phyloP scores from a whole-genome alignment of 2,888 invertebrate species.

The Adineta ricciae region DNA sequence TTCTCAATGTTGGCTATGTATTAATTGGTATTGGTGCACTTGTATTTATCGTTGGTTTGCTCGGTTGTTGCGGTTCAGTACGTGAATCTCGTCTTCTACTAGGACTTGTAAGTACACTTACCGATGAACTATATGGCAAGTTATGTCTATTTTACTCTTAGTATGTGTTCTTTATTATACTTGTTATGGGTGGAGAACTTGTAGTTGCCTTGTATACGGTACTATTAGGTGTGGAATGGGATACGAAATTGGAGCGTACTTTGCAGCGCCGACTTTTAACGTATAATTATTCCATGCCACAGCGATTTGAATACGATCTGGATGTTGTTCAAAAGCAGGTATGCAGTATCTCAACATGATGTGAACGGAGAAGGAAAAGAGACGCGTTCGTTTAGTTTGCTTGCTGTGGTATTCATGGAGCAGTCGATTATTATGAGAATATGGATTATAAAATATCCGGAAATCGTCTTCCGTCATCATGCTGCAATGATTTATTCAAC shows the following conservation, averaged over 20 bases:
- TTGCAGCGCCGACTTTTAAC: neutral
- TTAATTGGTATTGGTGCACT: conserved; percentile 54
- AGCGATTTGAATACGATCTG: neutral
- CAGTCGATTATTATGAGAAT: neutral
- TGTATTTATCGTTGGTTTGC: conserved; percentile 55
- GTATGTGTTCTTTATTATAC: conserved; percentile 44
- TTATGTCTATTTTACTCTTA: conserved; percentile 37
- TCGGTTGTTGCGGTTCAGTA: conserved; percentile 57
- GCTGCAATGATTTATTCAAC: neutral
- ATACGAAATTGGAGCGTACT: neutral
- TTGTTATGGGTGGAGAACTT: conserved; percentile 43
- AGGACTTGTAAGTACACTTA: conserved; percentile 51
- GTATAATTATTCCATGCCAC: neutral
- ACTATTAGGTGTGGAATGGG: conserved; percentile 16
- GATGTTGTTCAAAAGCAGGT: neutral
- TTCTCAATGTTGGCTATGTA: conserved; percentile 53
- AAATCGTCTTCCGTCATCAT: neutral
- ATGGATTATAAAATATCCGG: neutral
- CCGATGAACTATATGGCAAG: too few species aligned
- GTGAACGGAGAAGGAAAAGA: neutral
- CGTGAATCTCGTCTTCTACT: conserved; percentile 53
- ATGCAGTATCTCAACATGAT: neutral
- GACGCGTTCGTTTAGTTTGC: neutral
- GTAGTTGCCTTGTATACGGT: conserved; percentile 42
- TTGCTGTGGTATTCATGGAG: neutral